A percentile compares a stretch with the other conserved stretches of the same genome.
These are phyloP conservation scores for Scaptomyza cyrtandrae DNA, from an alignment of 2,888 invertebrate species.

Conservation along the genomic window DNA sequence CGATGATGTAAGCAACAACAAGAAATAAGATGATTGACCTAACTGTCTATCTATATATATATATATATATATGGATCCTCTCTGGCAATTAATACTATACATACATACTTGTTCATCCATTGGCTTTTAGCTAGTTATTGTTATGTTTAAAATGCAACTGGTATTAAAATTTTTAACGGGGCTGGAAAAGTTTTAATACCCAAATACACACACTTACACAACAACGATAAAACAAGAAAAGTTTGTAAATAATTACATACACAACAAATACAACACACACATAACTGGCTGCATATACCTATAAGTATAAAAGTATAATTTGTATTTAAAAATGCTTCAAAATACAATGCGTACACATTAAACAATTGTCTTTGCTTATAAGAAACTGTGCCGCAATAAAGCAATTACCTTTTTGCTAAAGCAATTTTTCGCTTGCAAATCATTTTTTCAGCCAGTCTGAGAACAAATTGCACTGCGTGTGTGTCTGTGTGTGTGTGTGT, in stretches of 20 bases:
- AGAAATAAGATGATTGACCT: slow-evolving; percentile 40
- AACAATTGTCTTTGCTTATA: slow-evolving; percentile 8
- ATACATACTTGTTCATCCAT: slow-evolving; percentile 42
- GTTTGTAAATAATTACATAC: slow-evolving; percentile 39
- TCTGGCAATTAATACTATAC: slow-evolving; percentile 42
- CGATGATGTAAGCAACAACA: slow-evolving; percentile 32
- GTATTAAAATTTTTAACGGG: slow-evolving; percentile 76
- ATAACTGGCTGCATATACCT: slow-evolving; percentile 25
- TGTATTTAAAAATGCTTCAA: slow-evolving; percentile 27
- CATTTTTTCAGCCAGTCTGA: slow-evolving; percentile 12
- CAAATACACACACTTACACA: slow-evolving; percentile 10
- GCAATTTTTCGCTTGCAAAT: slow-evolving; percentile 18
- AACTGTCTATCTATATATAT: slow-evolving; percentile 15
- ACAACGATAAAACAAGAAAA: slow-evolving; percentile 12
- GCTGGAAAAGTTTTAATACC: slow-evolving; percentile 83
- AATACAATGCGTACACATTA: slow-evolving; percentile 7
- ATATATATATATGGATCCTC: slow-evolving; percentile 38
- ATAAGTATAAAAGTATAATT: too few species aligned
- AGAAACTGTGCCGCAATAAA: slow-evolving; percentile 38
- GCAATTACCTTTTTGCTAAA: slow-evolving; percentile 45
- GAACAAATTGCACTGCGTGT: slow-evolving; percentile 16
- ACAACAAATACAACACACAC: slow-evolving; percentile 4
- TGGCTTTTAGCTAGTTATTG: slow-evolving; percentile 32
- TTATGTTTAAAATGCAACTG: slow-evolving; percentile 35
- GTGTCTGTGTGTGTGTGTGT: slow-evolving; percentile 2